Evolutionary conservation across 2,113 vertebrate species (phyloP), one percentile per base, ranked within the genome.

Genomic region (Phyllostomus discolor): DNA sequence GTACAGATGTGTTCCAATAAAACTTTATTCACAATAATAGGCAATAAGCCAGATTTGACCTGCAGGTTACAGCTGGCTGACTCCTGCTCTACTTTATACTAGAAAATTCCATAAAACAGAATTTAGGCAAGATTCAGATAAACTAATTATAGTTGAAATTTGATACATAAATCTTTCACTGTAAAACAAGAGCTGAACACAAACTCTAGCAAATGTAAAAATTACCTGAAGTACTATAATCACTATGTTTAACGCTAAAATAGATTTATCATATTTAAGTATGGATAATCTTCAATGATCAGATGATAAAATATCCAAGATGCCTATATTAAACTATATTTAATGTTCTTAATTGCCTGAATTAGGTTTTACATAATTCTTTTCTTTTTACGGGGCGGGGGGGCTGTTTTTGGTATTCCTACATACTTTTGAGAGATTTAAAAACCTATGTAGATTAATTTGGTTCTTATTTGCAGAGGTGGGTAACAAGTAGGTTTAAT

Each of bases 151-250:
- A 86, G 43, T 7, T 94, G 33, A 64, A 73, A 95, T 73, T 24
- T 91, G 90, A 88, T 72, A 90, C 24, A 90, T 80, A 79, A 84
- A 92, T 79, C 48, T 96, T 31, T 81, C 59, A 73, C 31, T 92
- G 0, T 75, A 88, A 88, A 82, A 89, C 22, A 90, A 86, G 57
- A 86, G 19, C 9, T 91, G 22, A 35, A 92, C 22, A 80, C 5
- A 50, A 62, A 95, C 28, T 72, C 67, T 89, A 88, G 76, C 78
- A 78, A 93, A 64, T 57, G 4, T 54, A 87, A 90, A 90, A 96
- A 70, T 79, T 70, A 82, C 7, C 12, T 67, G 62, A 93, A 69
- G 81, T 88, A 43, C 8, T 91, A 89, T n/a, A 92, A 79, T 41
- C 15, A 88, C 38, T n/a, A 35, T 46, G 26, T 66, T 75, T 46